Percentiles rank a stretch among this genome's conserved stretches.
phyloP scores from a whole-genome alignment of 1,140 invertebrate species.

The Neodiprion virginianus region DNA sequence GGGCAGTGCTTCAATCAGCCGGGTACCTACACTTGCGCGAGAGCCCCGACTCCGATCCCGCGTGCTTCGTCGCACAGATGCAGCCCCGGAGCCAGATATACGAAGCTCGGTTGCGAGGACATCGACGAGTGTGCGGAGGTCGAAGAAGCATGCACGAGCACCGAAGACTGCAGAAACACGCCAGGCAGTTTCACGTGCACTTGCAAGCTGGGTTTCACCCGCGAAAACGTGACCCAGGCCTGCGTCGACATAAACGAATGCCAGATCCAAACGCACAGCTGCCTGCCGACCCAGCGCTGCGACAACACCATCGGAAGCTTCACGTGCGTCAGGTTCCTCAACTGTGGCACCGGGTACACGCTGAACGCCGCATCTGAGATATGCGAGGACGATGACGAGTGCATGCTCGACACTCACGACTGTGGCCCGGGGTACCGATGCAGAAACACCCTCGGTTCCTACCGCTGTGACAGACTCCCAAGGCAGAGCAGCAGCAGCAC shows the following conservation, averaged over 20 bases:
- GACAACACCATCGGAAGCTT: slow-evolving; percentile 91
- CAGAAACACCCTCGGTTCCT: slow-evolving; percentile 84
- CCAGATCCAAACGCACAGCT: slow-evolving; percentile 63
- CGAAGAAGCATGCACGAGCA: slow-evolving; percentile 60
- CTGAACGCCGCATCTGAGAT: slow-evolving; percentile 84
- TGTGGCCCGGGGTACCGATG: slow-evolving; percentile 84
- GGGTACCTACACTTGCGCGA: slow-evolving; percentile 65
- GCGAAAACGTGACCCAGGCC: slow-evolving; percentile 62
- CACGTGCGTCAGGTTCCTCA: slow-evolving; percentile 80
- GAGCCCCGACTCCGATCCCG: slow-evolving; percentile 51
- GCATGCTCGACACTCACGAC: slow-evolving; percentile 79
- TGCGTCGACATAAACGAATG: slow-evolving; percentile 75
- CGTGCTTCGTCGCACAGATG: slow-evolving; percentile 39
- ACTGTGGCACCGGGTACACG: slow-evolving; percentile 97
- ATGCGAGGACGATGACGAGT: slow-evolving; percentile 97
- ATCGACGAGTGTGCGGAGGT: slow-evolving; percentile 71
- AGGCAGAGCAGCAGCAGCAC: background rate
- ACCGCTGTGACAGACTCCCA: slow-evolving; percentile 71
- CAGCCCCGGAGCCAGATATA: slow-evolving; percentile 48
- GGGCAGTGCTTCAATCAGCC: slow-evolving; percentile 66
- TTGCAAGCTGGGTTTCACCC: slow-evolving; percentile 62
- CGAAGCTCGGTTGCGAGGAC: slow-evolving; percentile 64
- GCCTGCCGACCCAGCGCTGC: slow-evolving; percentile 77
- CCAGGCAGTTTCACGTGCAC: slow-evolving; percentile 62
- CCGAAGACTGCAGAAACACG: slow-evolving; percentile 63